Evolutionary conservation across 2,888 invertebrate species (phyloP).

Genomic region (Erpobdella octoculata): DNA sequence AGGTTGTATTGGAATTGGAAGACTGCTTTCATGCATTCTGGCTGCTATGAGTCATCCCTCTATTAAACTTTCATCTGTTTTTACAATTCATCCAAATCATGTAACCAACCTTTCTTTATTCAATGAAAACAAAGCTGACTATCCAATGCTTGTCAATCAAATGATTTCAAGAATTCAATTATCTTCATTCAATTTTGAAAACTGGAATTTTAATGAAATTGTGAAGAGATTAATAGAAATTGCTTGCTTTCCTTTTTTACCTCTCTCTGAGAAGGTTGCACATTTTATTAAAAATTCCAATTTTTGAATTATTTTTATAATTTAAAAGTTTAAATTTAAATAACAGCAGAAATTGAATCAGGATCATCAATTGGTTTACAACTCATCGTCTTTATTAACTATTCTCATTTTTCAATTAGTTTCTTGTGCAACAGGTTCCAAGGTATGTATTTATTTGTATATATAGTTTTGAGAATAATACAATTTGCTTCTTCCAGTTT

Average conservation of each 20-base stretch:
- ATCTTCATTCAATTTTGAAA: not conserved
- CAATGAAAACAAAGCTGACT: not conserved
- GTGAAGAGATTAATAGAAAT: slow-evolving; percentile 3
- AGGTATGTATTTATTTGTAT: not conserved
- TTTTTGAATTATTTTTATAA: no score
- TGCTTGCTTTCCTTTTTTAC: not conserved
- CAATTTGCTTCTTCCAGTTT: no score
- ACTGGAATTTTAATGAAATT: not conserved
- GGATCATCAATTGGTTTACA: not conserved
- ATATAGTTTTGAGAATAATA: no score
- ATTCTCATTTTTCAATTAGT: slow-evolving; percentile 5
- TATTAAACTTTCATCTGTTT: slow-evolving; percentile 64
- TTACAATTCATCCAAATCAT: slow-evolving; percentile 50
- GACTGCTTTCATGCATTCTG: slow-evolving; percentile 70
- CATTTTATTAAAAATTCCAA: not conserved
- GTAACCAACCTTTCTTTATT: not conserved
- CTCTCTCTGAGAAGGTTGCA: not conserved
- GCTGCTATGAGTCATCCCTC: slow-evolving; percentile 75
- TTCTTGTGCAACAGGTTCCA: not conserved
- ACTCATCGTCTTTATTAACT: not conserved
- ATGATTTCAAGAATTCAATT: not conserved
- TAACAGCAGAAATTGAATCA: not conserved
- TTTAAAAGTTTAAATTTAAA: no score
- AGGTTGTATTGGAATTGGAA: slow-evolving; percentile 54
- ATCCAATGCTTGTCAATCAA: not conserved